These are phyloP conservation scores for Atlantisia rogersi DNA, from an alignment of 2,113 vertebrate genomes.

Conservation along the genomic window DNA sequence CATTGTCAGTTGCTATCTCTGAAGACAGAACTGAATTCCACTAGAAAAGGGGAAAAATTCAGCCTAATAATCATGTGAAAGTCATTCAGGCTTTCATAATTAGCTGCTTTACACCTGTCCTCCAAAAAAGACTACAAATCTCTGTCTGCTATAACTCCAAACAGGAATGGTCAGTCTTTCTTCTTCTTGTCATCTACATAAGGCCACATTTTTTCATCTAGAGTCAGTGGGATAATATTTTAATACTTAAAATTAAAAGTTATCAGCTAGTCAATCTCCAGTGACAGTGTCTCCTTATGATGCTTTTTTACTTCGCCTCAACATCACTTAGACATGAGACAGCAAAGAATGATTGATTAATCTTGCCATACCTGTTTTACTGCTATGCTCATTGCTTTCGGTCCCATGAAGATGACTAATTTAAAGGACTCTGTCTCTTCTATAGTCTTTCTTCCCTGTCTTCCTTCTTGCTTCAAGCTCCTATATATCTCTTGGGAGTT, in stretches of 20 bases:
- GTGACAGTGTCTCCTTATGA: not conserved
- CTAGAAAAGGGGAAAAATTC: not conserved
- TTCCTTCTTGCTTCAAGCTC: not conserved
- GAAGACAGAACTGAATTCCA: not conserved
- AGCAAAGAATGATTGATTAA: not conserved
- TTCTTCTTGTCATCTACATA: not conserved
- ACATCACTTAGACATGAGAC: not conserved
- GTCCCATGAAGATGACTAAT: not conserved
- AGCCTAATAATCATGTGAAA: not conserved
- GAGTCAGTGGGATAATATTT: not conserved
- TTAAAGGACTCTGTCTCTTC: not conserved
- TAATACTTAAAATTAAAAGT: not conserved
- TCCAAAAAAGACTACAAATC: not conserved
- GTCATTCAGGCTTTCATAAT: not conserved
- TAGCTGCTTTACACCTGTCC: not conserved
- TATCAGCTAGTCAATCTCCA: not conserved
- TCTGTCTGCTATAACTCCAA: not conserved
- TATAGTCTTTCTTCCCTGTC: not conserved
- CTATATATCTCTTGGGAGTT: not conserved
- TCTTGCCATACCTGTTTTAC: not conserved
- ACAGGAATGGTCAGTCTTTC: not conserved
- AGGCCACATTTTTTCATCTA: not conserved
- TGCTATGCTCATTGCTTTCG: not conserved
- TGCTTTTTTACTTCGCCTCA: not conserved
- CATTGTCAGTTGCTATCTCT: not conserved